These are phyloP conservation scores for Boloria selene DNA, from an alignment of 2,888 invertebrate genomes.

Conservation along the genomic window DNA sequence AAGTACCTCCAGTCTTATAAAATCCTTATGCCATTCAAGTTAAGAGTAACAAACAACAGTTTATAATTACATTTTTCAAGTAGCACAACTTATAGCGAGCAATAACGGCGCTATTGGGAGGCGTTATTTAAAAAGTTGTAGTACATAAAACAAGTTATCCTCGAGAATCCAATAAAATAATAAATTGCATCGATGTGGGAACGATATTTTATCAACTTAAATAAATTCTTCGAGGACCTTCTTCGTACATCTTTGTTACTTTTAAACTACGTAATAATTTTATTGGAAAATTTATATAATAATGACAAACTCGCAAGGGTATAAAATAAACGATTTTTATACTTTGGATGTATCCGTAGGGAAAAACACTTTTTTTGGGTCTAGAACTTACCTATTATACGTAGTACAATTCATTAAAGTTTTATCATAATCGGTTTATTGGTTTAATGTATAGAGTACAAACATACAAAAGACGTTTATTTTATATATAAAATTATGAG, in stretches of 20 bases:
- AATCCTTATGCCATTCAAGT: not conserved
- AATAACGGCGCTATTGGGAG: slow-evolving; percentile 10
- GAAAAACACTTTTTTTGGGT: no score
- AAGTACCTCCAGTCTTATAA: no score
- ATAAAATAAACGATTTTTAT: no score
- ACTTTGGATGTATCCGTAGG: no score
- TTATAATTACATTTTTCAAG: slow-evolving; percentile 10
- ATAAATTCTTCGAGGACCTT: slow-evolving; percentile 7
- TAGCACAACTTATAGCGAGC: slow-evolving; percentile 12
- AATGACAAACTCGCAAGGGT: no score
- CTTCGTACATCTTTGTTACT: not conserved
- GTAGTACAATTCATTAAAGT: no score
- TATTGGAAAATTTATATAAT: no score
- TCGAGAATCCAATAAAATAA: slow-evolving; percentile 33
- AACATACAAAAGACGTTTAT: no score
- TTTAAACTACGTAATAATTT: not conserved
- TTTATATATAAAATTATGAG: no score
- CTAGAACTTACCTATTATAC: no score
- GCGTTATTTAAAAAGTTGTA: slow-evolving; percentile 29
- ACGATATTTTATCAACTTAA: slow-evolving; percentile 23
- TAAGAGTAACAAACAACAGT: slow-evolving; percentile 2
- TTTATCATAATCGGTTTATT: no score
- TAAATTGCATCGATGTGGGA: slow-evolving; percentile 23
- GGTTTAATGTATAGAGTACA: no score
- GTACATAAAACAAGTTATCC: slow-evolving; percentile 4